Conservation (phyloP, 2,888 invertebrate species). For the Ichneumoninae sp. region DNA sequence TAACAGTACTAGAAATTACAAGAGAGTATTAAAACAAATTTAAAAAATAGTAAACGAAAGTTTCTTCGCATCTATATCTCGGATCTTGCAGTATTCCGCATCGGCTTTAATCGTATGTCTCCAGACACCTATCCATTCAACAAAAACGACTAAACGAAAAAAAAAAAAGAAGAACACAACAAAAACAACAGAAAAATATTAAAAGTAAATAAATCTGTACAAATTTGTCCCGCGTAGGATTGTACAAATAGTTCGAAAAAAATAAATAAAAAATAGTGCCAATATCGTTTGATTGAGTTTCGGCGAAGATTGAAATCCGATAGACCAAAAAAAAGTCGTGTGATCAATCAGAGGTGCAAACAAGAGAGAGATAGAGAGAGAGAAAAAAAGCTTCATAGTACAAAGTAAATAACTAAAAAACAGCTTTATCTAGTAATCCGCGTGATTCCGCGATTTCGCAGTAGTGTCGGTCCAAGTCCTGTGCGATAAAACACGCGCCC, state of each 20-base stretch:
- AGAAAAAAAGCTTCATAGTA: constrained; percentile 51
- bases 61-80: constrained; percentile 23
- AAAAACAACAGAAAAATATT: constrained; percentile 13
- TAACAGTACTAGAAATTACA: constrained; percentile 16
- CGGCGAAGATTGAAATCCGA: not conserved
- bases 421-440: constrained; percentile 14
- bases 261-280: not conserved
- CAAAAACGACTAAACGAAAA: not conserved
- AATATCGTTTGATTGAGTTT: not conserved
- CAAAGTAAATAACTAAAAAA: constrained; percentile 34
- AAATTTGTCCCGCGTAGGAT: not conserved
- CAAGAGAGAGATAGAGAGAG: not conserved
- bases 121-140: not conserved
- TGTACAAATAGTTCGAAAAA: constrained; percentile 17
- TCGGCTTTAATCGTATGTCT: constrained; percentile 13
- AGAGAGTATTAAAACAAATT: constrained; percentile 4
- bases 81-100: constrained; percentile 36
- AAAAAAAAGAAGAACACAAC: not conserved
- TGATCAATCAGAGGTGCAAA: constrained; percentile 28
- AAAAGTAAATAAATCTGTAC: not conserved
- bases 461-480: constrained; percentile 11
- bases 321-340: not conserved
- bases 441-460: constrained; percentile 18
- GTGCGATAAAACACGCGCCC: constrained; percentile 21
- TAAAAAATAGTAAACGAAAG: constrained; percentile 12